Evolutionary conservation across 2,888 invertebrate genomes (phyloP), one percentile per base, ranked within the genome.

Genomic region (Heliconius aoede): DNA sequence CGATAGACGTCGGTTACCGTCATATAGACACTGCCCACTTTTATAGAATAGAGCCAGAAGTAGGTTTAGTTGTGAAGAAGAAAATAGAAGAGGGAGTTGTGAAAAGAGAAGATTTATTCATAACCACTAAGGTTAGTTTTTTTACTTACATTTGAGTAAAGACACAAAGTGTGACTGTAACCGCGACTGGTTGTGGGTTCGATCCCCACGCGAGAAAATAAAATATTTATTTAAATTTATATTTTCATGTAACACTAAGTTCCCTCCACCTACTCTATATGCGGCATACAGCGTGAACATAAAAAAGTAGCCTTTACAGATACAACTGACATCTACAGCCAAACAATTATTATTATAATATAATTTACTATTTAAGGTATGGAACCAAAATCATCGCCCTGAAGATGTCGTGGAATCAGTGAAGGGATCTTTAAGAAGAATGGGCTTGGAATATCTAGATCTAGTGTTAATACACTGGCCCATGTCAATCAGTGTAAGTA

Each of bases 1-100:
- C 97, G 7, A 96, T 97, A 74, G 96, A 97, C 82, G 90, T 95
- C 61, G 97, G 97, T 0, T 98, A 97, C 85, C 95, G 97, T 0
- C 96, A 97, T 85, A 95, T 98, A 77, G 98, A 98, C 85, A 96
- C 97, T 77, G 96, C 97, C 15, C 95, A 95, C 80, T 90, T 96
- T 18, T 98, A 98, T 86, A 93, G 95, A 24, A 96, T 97, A 46
- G 97, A 97, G 84, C 95, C 95, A 3, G 97, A 97, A 86, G 95
- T 97, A 0, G 97, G 97, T 0, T 89, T 89, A 30, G 96, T 96
- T 0, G 85, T 97, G 24, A 89, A 94, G 26, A 90, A 93, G 71
- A 97, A 97, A 90, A 93, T 97, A 13, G 85, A 88, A 0, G 96
- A 96, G 74, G 96, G 97, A 0, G 95, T 95, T 0, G 94, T 97